phyloP scores from a whole-genome alignment of 1,140 invertebrate genomes.

The Drosophila sp. region DNA sequence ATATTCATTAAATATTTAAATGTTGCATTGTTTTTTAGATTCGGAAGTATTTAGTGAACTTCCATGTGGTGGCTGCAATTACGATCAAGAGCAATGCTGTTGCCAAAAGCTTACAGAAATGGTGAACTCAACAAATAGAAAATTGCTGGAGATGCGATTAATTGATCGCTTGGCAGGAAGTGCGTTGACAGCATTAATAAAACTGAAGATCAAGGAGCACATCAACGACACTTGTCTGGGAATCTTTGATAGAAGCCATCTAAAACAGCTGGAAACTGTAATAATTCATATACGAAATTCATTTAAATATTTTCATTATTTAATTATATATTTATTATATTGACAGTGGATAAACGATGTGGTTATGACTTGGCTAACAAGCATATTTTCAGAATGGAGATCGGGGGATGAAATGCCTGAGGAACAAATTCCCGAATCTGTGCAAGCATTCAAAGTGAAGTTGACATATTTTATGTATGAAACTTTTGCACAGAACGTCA shows the following conservation, averaged over 20 bases:
- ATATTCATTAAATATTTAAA: too few relatives aligned
- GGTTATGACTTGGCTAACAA: slow-evolving; percentile 92
- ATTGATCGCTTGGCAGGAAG: slow-evolving; percentile 92
- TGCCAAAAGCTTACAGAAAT: slow-evolving; percentile 90
- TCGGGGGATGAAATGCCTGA: slow-evolving; percentile 85
- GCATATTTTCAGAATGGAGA: slow-evolving; percentile 89
- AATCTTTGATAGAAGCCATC: slow-evolving; percentile 92
- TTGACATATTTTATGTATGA: slow-evolving; percentile 94
- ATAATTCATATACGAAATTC: slow-evolving; percentile 42
- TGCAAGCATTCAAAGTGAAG: slow-evolving; percentile 90
- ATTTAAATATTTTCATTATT: background rate
- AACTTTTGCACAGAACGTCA: slow-evolving; percentile 94
- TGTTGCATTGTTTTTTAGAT: slow-evolving; percentile 71
- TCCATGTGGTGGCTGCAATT: slow-evolving; percentile 89
- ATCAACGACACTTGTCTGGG: slow-evolving; percentile 92
- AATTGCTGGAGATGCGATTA: slow-evolving; percentile 90
- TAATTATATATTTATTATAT: background rate
- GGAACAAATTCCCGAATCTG: slow-evolving; percentile 86
- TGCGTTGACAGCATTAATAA: slow-evolving; percentile 92
- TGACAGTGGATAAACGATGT: slow-evolving; percentile 92
- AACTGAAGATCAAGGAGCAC: slow-evolving; percentile 91
- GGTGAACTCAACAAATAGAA: slow-evolving; percentile 92
- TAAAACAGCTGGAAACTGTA: slow-evolving; percentile 89
- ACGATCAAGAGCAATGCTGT: slow-evolving; percentile 89
- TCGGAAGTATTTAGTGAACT: slow-evolving; percentile 86